Percentiles rank a stretch among this genome's conserved stretches.
Conservation (phyloP, 2,797 vertebrate species). For the Nannoperca australis region DNA sequence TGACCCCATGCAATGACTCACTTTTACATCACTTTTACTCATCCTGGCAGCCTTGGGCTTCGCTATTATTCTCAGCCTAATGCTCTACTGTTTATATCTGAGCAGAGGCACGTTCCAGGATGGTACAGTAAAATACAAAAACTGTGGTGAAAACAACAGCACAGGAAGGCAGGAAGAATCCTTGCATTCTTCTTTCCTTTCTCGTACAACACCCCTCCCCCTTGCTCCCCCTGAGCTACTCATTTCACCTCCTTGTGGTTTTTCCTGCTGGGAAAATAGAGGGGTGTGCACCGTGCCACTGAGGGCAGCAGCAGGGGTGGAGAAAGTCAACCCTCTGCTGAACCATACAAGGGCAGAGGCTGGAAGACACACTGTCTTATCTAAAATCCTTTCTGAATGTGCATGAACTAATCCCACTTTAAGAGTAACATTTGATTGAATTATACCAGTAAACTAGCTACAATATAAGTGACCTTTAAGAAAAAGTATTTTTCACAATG, state of each 20-base stretch:
- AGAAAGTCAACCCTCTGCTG: slow-evolving; percentile 40
- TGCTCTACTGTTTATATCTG: slow-evolving; percentile 35
- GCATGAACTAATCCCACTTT: slow-evolving; percentile 9
- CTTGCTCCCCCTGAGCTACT: slow-evolving; percentile 10
- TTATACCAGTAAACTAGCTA: not conserved
- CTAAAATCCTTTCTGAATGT: slow-evolving; percentile 34
- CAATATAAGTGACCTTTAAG: slow-evolving; percentile 9
- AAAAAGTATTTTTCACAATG: not conserved
- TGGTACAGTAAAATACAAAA: slow-evolving; percentile 31
- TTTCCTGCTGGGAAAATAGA: slow-evolving; percentile 64
- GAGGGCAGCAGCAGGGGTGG: slow-evolving; percentile 60
- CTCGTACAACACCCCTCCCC: not conserved
- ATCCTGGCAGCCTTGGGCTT: slow-evolving; percentile 52
- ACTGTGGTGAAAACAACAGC: slow-evolving; percentile 24
- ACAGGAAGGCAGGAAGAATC: slow-evolving; percentile 16
- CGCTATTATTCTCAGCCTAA: slow-evolving; percentile 42
- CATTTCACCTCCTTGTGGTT: slow-evolving; percentile 48
- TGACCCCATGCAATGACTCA: slow-evolving; percentile 73
- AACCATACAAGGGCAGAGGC: slow-evolving; percentile 32
- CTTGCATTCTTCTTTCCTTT: slow-evolving; percentile 11
- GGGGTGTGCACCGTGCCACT: slow-evolving; percentile 50
- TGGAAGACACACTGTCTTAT: slow-evolving; percentile 16
- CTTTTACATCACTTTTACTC: slow-evolving; percentile 60
- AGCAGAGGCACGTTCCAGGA: slow-evolving; percentile 19
- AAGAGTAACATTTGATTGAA: not conserved